Evolutionary conservation across 2,888 invertebrate genomes (phyloP).

Genomic region (Cheilosia vulpina): DNA sequence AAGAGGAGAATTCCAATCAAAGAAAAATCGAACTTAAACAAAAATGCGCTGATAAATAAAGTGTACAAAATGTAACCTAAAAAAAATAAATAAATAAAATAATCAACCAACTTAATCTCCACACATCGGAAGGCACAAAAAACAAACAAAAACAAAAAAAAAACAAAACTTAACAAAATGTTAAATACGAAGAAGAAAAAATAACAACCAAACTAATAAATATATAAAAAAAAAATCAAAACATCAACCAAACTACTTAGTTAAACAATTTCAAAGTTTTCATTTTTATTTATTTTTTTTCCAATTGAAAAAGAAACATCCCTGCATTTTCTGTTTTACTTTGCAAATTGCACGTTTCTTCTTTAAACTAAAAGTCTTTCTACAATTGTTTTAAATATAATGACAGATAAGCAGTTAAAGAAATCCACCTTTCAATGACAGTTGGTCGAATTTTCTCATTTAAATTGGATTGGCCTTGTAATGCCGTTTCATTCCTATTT

Average conservation of each 20-base stretch:
- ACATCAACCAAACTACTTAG: slow-evolving; percentile 14
- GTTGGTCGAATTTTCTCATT: slow-evolving; percentile 1
- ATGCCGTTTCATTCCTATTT: slow-evolving; percentile 10
- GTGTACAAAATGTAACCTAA: slow-evolving; percentile 62
- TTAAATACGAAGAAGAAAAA: slow-evolving; percentile 70
- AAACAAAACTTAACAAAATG: slow-evolving; percentile 59
- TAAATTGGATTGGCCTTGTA: slow-evolving; percentile 1
- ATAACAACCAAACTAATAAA: slow-evolving; percentile 27
- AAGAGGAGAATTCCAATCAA: slow-evolving; percentile 14
- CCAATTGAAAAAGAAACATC: not conserved
- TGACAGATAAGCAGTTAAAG: slow-evolving; percentile 28
- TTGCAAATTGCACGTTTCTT: slow-evolving; percentile 23
- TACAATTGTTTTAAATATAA: not conserved
- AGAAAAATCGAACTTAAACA: slow-evolving; percentile 30
- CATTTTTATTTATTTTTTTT: slow-evolving; percentile 11
- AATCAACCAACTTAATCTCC: not conserved
- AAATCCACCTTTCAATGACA: slow-evolving; percentile 8
- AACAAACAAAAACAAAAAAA: slow-evolving; percentile 27
- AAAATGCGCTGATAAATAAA: slow-evolving; percentile 39
- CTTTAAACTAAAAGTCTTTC: too few species aligned
- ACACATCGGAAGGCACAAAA: slow-evolving; percentile 12
- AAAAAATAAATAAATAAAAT: slow-evolving; percentile 25
- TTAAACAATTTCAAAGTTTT: slow-evolving; percentile 13
- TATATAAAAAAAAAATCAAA: slow-evolving; percentile 17
- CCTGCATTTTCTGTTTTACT: not conserved